Evolutionary conservation across 1,140 invertebrate species (phyloP), one percentile per base, ranked within the genome.

Genomic region (Leptopilina clavipes): DNA sequence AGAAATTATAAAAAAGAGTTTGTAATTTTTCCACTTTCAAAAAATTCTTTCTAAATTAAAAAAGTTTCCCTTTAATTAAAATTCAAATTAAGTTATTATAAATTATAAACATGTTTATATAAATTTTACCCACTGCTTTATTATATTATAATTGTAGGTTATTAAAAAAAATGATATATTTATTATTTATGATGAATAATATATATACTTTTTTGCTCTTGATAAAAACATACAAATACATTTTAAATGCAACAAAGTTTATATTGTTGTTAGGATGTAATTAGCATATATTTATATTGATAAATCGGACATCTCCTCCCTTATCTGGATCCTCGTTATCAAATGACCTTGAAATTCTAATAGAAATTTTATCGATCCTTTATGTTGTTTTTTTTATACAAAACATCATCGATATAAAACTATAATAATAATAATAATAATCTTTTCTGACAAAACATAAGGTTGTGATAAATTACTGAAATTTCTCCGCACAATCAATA

Each of bases 241-340:
- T 56, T n/a, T n/a, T n/a, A n/a, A 11, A 59, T 6, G 9, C 6
- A 59, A 59, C 56, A 25, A 65, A 65, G 19, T 56, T 59, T 25
- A 59, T n/a, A n/a, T n/a, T n/a, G n/a, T 10, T 31, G 22, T 31
- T 2, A 22, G 10, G 7, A 6, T n/a, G 56, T n/a, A 65, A 31
- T 65, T 31, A 65, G 10, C 10, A 14, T 31, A 0, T n/a, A 14
- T 65, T n/a, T n/a, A 31, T 65, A 14, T 25, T 43, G 12, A 80
- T 79, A 73, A 81, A 71, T 52, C 56, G 37, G 19, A 45, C 25
- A 71, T 48, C 22, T 65, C 22, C 56, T 65, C 11, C 54, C 59
- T 79, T 81, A 81, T 81, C 80, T 79, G 43, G 73, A 72, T 79
- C 54, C 78, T 81, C 73, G 40, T 81, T 81, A 81, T 80, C 76